phyloP scores from a whole-genome alignment of 2,888 invertebrate genomes.

The Xestoiulus laeticollis region DNA sequence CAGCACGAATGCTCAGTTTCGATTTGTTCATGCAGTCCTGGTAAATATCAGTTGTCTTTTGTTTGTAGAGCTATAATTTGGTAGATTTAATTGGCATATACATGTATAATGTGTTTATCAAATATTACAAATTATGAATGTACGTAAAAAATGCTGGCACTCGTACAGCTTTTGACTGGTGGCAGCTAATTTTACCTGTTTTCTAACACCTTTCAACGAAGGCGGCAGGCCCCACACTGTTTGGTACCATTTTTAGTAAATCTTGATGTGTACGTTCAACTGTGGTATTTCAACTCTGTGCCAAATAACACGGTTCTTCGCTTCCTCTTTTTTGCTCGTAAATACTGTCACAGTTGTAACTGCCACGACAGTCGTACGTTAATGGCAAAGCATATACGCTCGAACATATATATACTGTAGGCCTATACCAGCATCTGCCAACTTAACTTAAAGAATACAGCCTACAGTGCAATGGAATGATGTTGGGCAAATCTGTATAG shows the following conservation, averaged over 20 bases:
- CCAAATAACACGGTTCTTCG: neutral
- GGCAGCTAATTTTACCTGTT: neutral
- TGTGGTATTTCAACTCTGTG: neutral
- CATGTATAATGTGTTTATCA: neutral
- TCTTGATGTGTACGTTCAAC: conserved; percentile 1
- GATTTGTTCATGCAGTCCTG: neutral
- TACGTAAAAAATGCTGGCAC: neutral
- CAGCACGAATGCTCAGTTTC: neutral
- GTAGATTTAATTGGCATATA: too few species aligned
- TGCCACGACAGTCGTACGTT: neutral
- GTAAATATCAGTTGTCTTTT: neutral
- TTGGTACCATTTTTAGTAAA: neutral
- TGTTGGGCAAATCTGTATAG: too few species aligned
- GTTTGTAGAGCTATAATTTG: neutral
- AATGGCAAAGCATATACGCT: neutral
- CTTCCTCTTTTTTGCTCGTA: neutral
- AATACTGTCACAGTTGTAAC: neutral
- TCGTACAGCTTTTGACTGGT: neutral
- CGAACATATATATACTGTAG: too few species aligned
- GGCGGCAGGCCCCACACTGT: neutral
- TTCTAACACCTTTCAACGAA: neutral
- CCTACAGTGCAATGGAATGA: neutral
- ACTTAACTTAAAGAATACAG: neutral
- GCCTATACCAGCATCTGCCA: neutral
- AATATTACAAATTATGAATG: neutral